phyloP scores from a whole-genome alignment of 2,888 invertebrate species.

The Dione vanillae region DNA sequence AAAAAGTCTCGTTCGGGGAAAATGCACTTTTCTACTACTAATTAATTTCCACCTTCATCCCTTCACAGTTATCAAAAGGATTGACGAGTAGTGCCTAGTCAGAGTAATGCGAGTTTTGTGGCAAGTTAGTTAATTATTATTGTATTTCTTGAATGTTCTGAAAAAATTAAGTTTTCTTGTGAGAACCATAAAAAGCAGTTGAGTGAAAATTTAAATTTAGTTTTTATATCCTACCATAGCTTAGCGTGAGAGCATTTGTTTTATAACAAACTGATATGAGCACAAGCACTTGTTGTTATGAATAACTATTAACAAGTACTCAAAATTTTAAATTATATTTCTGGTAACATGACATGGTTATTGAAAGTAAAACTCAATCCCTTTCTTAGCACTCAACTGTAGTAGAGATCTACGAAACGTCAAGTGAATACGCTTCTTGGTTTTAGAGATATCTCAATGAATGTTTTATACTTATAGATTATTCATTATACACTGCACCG shows the following conservation, averaged over 20 bases:
- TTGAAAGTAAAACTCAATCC: background rate
- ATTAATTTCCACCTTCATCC: conserved; percentile 20
- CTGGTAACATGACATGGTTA: background rate
- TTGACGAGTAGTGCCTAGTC: conserved; percentile 6
- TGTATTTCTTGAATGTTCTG: conserved; percentile 4
- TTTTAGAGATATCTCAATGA: conserved; percentile 6
- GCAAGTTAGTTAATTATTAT: conserved; percentile 23
- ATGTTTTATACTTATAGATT: conserved; percentile 19
- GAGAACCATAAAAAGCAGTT: background rate
- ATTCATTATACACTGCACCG: conserved; percentile 17
- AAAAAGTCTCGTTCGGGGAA: conserved; percentile 24
- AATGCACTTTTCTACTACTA: conserved; percentile 28
- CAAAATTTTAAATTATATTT: background rate
- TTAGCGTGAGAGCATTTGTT: background rate
- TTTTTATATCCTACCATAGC: background rate
- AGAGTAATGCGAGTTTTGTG: conserved; percentile 9
- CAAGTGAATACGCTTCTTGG: conserved; percentile 27
- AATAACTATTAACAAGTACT: background rate
- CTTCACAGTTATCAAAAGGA: conserved; percentile 8
- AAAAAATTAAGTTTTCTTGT: background rate
- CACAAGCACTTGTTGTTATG: background rate
- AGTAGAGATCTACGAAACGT: conserved; percentile 5
- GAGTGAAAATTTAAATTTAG: background rate
- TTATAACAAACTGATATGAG: background rate
- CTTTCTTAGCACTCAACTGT: conserved; percentile 22